Evolutionary conservation across 2,113 vertebrate genomes (phyloP).

Genomic region (Malaclemys terrapin): DNA sequence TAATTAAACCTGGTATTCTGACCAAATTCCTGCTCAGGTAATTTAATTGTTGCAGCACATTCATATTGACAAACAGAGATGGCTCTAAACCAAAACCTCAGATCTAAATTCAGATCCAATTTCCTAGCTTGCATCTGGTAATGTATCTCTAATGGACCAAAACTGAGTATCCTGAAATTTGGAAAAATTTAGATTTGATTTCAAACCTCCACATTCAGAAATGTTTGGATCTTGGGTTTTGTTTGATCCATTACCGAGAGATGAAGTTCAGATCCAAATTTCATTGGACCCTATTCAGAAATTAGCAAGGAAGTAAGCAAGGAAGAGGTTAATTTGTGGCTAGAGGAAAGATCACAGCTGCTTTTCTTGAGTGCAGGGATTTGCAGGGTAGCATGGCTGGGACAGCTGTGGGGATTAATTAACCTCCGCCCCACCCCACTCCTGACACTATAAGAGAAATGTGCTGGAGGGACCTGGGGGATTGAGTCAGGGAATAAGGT

Average conservation of each 20-base stretch:
- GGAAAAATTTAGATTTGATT: not conserved
- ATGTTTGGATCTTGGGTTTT: accelerated
- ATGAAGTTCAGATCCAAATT: not conserved
- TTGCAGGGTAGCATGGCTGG: not conserved
- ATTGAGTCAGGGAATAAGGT: not conserved
- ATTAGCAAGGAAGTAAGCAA: not conserved
- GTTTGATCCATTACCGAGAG: not conserved
- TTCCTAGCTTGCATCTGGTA: not conserved
- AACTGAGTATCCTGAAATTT: not conserved
- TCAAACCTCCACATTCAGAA: not conserved
- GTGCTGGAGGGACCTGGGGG: not conserved
- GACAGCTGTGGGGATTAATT: not conserved
- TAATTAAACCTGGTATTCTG: not conserved
- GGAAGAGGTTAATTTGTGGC: not conserved
- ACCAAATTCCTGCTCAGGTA: not conserved
- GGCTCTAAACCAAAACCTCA: not conserved
- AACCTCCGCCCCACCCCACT: not conserved
- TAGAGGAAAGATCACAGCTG: not conserved
- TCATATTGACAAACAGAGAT: not conserved
- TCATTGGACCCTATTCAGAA: accelerated
- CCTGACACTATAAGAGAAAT: not conserved
- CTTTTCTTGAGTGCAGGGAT: not conserved
- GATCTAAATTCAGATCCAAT: not conserved
- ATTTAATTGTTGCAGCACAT: not conserved
- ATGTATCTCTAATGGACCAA: not conserved